Evolutionary conservation across 2,113 vertebrate genomes (phyloP), one percentile per base, ranked within the genome.

Genomic region (Nycticryphes semicollaris): DNA sequence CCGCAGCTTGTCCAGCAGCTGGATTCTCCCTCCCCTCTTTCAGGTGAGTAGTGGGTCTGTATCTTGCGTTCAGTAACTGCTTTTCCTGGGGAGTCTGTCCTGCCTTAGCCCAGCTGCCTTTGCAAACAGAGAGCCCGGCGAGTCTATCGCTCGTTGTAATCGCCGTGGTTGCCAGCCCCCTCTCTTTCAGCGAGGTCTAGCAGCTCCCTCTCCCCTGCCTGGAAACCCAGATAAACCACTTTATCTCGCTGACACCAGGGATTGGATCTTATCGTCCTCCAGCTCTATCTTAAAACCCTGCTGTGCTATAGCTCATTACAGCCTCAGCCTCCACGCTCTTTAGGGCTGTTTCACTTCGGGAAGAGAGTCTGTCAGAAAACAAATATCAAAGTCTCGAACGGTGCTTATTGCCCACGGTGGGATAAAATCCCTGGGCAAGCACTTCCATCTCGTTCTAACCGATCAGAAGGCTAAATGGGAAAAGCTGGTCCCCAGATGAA

Each of bases 1-100:
- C 91, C 98, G 0, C 95, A 98, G 80, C 92, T 98, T 9, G 91
- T 96, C 5, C 98, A 97, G 25, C 97, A 98, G 2, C 63, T 96
- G 75, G 98, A 98, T 9, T 89, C 97, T 4, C 98, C 98, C 12
- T 97, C 98, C 1, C 98, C 98, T 7, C 96, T 98, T 6, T 98
- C 98, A 96, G 98, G 98, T 98, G 14, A 81, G 96, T 21, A 81
- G 96, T 21, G 33, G 57, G 27, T 18, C 35, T 37, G 25, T 30
- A 0, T 3, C 3, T 28, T 16, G n/a, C 7, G 19, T 43, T 51
- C 51, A 41, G 3, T 15, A 63, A 14, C 50, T 57, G 27, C 6
- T 63, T 76, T 70, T 68, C 47, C 39, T 27, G 30, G 41, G 62
- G 66, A 22, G 47, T 3, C 21, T 6, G 0, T 48, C 73, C 50